Evolutionary conservation across 2,797 vertebrate species (phyloP), one percentile per base, ranked within the genome.

Genomic region (Tenualosa thibaudeaui): DNA sequence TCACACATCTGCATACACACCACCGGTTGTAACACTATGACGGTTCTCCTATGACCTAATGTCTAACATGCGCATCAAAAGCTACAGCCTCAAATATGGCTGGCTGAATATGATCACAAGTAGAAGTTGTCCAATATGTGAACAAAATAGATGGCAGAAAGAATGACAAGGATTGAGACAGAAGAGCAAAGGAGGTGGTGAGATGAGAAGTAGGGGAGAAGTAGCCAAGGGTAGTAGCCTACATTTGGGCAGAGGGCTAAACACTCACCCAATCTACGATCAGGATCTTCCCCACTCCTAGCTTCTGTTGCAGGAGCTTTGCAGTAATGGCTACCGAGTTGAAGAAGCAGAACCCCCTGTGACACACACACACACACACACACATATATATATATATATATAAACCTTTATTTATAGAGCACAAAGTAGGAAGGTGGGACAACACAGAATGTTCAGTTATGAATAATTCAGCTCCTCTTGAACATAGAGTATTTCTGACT

Each of bases 281-380:
- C 86, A 99, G 97, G 92, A 99, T 96, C 91, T 97, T 97, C 90
- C 95, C 96, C 91, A 99, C 95, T 1, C 96, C 97, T 60, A 99
- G 94, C 93, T 98, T 98, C 95, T 98, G 98, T 89, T 98, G 97
- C 40, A 99, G 95, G 87, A 99, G 96, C 87, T 97, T 98, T 86
- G 97, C 96, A 2, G 98, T 96, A 91, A 99, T 98, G 87, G 98
- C 97, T 65, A 99, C 97, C 0, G 98, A 98, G 91, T 99, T 99
- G 92, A 99, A 99, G 92, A 99, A 99, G 91, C 98, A 99, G 92
- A 96, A 96, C 0, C 95, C 95, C 95, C 95, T 96, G 92, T 78
- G 71, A 43, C 15, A 78, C 71, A 46, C 71, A 46, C 71, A 78
- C 40, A 78, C 68, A 75, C 68, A 75, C 68, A 75, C 31, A 71